Conservation (phyloP, 1,140 invertebrate genomes). For the Bombus turneri region DNA sequence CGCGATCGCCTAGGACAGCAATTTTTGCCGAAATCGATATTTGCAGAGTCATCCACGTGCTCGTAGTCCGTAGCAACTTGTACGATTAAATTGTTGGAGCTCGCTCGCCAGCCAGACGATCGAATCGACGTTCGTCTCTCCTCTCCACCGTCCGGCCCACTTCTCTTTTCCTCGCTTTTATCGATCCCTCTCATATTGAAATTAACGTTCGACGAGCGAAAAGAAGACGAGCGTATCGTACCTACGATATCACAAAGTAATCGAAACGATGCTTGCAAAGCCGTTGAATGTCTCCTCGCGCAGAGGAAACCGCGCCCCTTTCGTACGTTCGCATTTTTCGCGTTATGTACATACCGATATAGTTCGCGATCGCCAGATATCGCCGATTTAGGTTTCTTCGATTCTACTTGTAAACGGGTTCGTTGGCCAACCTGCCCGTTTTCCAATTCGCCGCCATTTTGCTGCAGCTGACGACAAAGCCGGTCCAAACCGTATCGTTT, state of each 20-base stretch:
- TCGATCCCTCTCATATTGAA: neutral
- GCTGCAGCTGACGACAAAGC: fast-evolving
- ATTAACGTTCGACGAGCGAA: neutral
- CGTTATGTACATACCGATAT: too few species aligned
- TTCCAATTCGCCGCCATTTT: too few species aligned
- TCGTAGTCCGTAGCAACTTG: neutral
- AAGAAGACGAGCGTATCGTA: neutral
- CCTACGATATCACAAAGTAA: neutral
- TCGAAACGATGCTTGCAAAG: neutral
- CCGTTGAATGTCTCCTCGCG: neutral
- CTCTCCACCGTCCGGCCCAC: neutral
- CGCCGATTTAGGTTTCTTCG: too few species aligned
- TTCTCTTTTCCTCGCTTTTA: too few species aligned
- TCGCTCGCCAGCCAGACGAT: neutral
- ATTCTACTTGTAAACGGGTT: too few species aligned
- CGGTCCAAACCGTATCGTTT: too few species aligned
- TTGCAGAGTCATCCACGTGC: constrained; percentile 2
- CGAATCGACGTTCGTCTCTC: neutral
- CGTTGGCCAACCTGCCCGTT: too few species aligned
- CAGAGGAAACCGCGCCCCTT: too few species aligned
- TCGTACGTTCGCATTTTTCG: too few species aligned
- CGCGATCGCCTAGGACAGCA: neutral
- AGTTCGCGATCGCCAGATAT: too few species aligned
- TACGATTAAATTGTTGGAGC: constrained; percentile 12
- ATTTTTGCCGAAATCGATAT: constrained; percentile 21